Conservation (phyloP, 2,888 invertebrate genomes). For the Caenorhabditis japonica region DNA sequence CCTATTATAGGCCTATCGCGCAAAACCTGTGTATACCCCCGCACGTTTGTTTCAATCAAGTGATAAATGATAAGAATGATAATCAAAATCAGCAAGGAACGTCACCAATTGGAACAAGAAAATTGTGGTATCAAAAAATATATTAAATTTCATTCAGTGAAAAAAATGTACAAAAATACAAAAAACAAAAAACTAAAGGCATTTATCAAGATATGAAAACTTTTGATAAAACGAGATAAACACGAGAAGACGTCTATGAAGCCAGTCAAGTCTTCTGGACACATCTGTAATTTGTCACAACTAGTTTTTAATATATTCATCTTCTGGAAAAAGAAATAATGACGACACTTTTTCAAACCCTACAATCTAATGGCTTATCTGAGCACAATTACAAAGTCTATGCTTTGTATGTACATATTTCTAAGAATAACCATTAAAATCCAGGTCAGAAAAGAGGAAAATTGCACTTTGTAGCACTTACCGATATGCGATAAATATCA, state of each 20-base stretch:
- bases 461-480: slow-evolving; percentile 11
- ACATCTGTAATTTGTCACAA: slow-evolving; percentile 41
- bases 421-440: not conserved
- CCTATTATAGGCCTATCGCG: too few relatives aligned
- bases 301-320: not conserved
- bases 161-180: too few relatives aligned
- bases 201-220: not conserved
- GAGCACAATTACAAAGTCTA: too few relatives aligned
- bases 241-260: slow-evolving; percentile 4
- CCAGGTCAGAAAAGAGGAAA: not conserved
- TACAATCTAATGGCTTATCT: slow-evolving; percentile 10
- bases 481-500: slow-evolving; percentile 54
- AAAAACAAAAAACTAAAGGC: not conserved
- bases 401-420: not conserved
- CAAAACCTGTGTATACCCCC: too few relatives aligned
- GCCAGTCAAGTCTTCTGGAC: slow-evolving; percentile 51
- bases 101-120: too few relatives aligned
- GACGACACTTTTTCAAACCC: slow-evolving; percentile 12
- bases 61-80: too few relatives aligned
- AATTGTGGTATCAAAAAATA: too few relatives aligned
- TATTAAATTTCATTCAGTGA: too few relatives aligned
- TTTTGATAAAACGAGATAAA: not conserved
- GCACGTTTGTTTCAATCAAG: too few relatives aligned
- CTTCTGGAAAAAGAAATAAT: not conserved
- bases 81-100: too few relatives aligned